phyloP scores from a whole-genome alignment of 2,113 vertebrate species.

The Capreolus pygargus region DNA sequence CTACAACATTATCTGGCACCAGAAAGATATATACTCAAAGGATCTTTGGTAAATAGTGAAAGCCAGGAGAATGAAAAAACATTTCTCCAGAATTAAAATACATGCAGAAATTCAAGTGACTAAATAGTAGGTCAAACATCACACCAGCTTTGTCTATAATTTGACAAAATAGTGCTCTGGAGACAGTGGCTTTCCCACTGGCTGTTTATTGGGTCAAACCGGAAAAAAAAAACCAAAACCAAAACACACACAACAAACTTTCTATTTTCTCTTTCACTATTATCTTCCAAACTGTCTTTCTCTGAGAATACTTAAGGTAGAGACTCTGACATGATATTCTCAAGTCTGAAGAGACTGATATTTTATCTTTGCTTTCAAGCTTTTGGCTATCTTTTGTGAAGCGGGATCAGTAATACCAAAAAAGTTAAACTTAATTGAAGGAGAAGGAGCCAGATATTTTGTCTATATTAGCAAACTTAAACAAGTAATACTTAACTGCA shows the following conservation, averaged over 20 bases:
- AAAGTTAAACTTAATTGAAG: background rate
- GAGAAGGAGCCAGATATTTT: background rate
- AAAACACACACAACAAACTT: background rate
- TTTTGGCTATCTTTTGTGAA: conserved; percentile 50
- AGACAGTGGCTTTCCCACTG: background rate
- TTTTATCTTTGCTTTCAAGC: background rate
- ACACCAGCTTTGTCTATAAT: conserved; percentile 5
- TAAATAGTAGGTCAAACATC: background rate
- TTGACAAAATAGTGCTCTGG: background rate
- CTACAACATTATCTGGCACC: background rate
- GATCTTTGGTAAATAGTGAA: conserved; percentile 13
- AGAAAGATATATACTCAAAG: background rate
- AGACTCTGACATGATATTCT: background rate
- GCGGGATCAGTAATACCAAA: background rate
- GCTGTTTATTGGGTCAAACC: background rate
- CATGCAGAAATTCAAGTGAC: background rate
- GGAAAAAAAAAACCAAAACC: background rate
- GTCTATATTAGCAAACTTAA: conserved; percentile 16
- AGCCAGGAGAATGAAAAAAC: background rate
- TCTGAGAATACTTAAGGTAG: background rate
- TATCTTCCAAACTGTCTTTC: conserved; percentile 26
- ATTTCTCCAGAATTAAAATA: background rate
- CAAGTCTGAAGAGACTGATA: background rate
- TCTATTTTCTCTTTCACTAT: background rate
- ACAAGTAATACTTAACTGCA: background rate